phyloP scores from a whole-genome alignment of 1,140 invertebrate genomes.

The Hycleus phaleratus region DNA sequence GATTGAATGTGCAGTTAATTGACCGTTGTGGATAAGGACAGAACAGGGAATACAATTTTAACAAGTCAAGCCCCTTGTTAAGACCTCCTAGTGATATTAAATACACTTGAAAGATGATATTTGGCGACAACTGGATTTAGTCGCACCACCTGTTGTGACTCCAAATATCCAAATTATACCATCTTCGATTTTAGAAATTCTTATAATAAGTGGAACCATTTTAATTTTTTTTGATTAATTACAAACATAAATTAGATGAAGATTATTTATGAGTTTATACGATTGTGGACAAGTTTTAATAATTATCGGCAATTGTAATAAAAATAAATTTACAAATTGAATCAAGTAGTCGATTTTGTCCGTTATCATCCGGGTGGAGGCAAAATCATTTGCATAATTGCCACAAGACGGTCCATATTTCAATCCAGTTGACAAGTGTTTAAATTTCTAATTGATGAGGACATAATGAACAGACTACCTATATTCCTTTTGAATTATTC shows the following conservation, averaged over 20 bases:
- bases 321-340: conserved; percentile 2
- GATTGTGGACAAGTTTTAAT: not conserved
- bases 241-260: not conserved
- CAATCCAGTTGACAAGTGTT: conserved; percentile 1
- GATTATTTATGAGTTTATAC: not conserved
- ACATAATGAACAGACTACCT: not conserved
- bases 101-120: conserved; percentile 11
- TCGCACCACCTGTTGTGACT: conserved; percentile 21
- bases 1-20: conserved; percentile 33
- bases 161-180: conserved; percentile 2
- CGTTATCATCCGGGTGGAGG: not conserved
- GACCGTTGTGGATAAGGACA: conserved; percentile 27
- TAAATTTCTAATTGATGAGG: conserved; percentile 5
- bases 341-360: not conserved
- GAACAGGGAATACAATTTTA: conserved; percentile 8
- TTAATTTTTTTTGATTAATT: conserved; percentile 6
- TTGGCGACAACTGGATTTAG: conserved; percentile 9
- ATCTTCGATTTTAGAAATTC: not conserved
- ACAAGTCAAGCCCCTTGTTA: conserved; percentile 17
- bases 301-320: conserved; percentile 6
- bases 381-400: not conserved
- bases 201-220: not conserved
- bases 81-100: conserved; percentile 15
- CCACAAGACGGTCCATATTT: not conserved
- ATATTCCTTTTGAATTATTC: not conserved